Base-by-base conservation (phyloP, 2,888 invertebrate species). In the Caenorhabditis japonica region DNA sequence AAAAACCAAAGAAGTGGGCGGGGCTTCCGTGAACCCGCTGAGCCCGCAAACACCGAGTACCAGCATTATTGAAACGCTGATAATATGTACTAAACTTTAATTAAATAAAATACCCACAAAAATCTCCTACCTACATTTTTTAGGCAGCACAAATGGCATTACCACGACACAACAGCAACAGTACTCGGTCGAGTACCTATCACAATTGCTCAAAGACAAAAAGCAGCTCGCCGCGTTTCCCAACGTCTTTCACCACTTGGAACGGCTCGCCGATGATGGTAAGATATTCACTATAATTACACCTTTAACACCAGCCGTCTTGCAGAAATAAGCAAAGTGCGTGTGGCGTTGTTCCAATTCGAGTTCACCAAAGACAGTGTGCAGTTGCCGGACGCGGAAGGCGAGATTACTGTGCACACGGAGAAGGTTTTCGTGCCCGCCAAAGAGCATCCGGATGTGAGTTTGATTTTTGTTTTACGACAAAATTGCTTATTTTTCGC, bases 341-440 rank as follows among this genome's bases (percentile, higher is more conserved):
- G 97, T 89, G 94, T 96, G 86, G 94, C 94, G 89, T 91, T 99
- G 90, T 99, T 99, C 91, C 97, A 97, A 92, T 95, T 97, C 91
- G 95, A 95, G 91, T 97, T 96, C 87, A 94, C 94, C 90, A 94
- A 94, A 89, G 78, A 75, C 23, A 58, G 76, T 25, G 56, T 86
- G 38, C 55, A 62, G n/a, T 75, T 87, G 56, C 87, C 87, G 12
- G 87, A 87, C 7, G 73, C 84, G 4, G 80, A 79, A 30, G 87
- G 87, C 60, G 85, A 85, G 88, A 92, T 94, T 88, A 93, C 94
- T 86, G 94, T 94, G 88, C 92, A 95, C 88, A 94, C 95, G 91
- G 97, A 99, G 91, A 99, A 99, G 92, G 94, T 99, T 88, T 99
- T 95, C 91, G 97, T 99, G 89, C 99, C 97, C 89, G 95, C 96